phyloP scores from a whole-genome alignment of 2,113 vertebrate species.

The Morone chrysops region DNA sequence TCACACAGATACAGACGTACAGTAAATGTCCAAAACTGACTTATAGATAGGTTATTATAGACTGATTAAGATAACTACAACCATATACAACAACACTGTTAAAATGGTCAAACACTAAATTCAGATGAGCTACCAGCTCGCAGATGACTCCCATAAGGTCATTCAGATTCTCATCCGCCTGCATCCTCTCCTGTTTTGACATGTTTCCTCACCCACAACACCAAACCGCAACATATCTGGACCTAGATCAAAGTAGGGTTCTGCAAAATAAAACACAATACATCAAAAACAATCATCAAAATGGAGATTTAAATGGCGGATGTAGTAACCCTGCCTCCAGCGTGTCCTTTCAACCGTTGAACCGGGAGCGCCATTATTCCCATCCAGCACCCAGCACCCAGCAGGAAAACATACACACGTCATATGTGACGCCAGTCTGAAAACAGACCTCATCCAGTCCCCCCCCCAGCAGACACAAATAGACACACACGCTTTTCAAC shows the following conservation, averaged over 20 bases:
- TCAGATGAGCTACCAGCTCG: background rate
- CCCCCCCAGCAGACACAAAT: slow-evolving; percentile 29
- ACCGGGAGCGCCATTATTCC: slow-evolving; percentile 55
- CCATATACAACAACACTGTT: background rate
- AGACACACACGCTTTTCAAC: slow-evolving; percentile 31
- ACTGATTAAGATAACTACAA: background rate
- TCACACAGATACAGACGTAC: background rate
- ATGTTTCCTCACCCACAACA: background rate
- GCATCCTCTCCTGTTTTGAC: background rate
- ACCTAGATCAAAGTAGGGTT: background rate
- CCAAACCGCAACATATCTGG: background rate
- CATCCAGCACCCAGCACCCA: slow-evolving; percentile 35
- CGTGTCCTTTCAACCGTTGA: background rate
- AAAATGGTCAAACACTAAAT: background rate
- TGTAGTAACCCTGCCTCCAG: background rate
- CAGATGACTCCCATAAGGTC: background rate
- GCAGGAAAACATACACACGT: slow-evolving; percentile 71
- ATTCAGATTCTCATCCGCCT: background rate
- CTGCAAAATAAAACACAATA: background rate
- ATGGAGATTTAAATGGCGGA: background rate
- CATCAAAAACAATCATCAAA: background rate
- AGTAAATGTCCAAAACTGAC: background rate
- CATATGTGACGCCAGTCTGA: slow-evolving; percentile 75
- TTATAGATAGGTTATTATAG: background rate
- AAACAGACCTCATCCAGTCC: slow-evolving; percentile 49